Base-by-base conservation (phyloP, 1,140 invertebrate genomes). In the Pollicipes pollicipes region DNA sequence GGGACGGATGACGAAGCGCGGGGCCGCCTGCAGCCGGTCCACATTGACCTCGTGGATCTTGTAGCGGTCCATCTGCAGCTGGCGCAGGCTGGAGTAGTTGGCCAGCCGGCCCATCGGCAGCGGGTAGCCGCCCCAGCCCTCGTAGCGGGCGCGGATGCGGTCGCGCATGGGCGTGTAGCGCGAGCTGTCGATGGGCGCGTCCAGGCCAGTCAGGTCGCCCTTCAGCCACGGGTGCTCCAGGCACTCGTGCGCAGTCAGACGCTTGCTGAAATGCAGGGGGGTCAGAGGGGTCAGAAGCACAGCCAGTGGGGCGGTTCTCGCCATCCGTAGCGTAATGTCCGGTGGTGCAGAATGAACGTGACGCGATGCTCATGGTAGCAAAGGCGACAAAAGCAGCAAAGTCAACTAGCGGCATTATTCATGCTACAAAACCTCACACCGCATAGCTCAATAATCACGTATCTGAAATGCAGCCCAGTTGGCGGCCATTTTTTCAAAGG, bases 211-310 rank as follows among this genome's bases (percentile, higher is more conserved):
- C 74, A 90, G 84, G 77, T 93, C 90, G 67, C 91, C 91, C 30
- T 86, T 87, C 72, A 99, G 80, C 97, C 97, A 99, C 31, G 91
- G 81, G 84, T 99, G 97, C 71, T 94, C 82, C 0, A 99, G 81
- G 77, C 95, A 96, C 80, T 99, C 95, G 81, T 98, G 95, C 0
- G 97, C 93, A 28, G 93, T 98, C 90, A 99, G 89, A 78, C 97
- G 88, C 79, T 96, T 96, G 77, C 91, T 93, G 45, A 2, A 21
- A 21, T 6, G 35, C n/a, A n/a, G n/a, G n/a, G n/a, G n/a, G n/a
- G n/a, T n/a, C n/a, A n/a, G n/a, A n/a, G n/a, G n/a, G n/a, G n/a
- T n/a, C n/a, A n/a, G n/a, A n/a, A n/a, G n/a, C n/a, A n/a, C n/a
- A n/a, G n/a, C n/a, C n/a, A n/a, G n/a, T n/a, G n/a, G n/a, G n/a